These are phyloP conservation scores for Cotesia glomerata DNA, from an alignment of 1,140 invertebrate species.

Conservation along the genomic window DNA sequence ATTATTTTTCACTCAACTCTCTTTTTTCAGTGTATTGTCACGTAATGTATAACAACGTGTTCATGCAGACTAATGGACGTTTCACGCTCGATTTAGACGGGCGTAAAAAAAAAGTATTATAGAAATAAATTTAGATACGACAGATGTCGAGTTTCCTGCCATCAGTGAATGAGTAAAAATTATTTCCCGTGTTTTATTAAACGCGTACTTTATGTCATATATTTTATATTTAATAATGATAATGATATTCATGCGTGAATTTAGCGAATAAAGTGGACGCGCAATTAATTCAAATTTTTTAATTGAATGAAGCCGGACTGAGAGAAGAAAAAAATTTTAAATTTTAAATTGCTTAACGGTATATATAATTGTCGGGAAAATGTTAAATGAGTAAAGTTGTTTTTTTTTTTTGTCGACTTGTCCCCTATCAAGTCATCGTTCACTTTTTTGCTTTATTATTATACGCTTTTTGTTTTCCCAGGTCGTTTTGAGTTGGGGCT, in stretches of 20 bases:
- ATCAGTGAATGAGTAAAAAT: background rate
- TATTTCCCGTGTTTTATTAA: background rate
- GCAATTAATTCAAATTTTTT: background rate
- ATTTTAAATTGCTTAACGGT: background rate
- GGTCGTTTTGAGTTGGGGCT: background rate
- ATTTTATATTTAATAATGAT: no score
- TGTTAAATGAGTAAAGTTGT: background rate
- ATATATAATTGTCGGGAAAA: slow-evolving; percentile 9
- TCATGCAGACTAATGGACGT: slow-evolving; percentile 28
- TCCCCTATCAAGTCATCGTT: background rate
- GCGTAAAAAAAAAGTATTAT: slow-evolving; percentile 18
- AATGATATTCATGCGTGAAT: background rate
- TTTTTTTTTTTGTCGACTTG: background rate
- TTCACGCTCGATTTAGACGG: slow-evolving; percentile 26
- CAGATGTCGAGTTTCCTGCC: slow-evolving; percentile 1
- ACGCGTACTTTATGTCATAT: no score
- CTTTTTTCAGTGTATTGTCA: background rate
- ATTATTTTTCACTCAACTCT: background rate
- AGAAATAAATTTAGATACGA: background rate
- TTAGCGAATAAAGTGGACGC: background rate
- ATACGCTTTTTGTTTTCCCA: background rate
- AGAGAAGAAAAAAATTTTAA: background rate
- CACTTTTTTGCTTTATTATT: slow-evolving; percentile 9
- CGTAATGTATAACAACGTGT: slow-evolving; percentile 18
- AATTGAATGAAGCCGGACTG: no score